A percentile compares a stretch with the other conserved stretches of the same genome.
These are phyloP conservation scores for Drosophila heteroneura DNA, from an alignment of 2,888 invertebrate species.

Conservation along the genomic window DNA sequence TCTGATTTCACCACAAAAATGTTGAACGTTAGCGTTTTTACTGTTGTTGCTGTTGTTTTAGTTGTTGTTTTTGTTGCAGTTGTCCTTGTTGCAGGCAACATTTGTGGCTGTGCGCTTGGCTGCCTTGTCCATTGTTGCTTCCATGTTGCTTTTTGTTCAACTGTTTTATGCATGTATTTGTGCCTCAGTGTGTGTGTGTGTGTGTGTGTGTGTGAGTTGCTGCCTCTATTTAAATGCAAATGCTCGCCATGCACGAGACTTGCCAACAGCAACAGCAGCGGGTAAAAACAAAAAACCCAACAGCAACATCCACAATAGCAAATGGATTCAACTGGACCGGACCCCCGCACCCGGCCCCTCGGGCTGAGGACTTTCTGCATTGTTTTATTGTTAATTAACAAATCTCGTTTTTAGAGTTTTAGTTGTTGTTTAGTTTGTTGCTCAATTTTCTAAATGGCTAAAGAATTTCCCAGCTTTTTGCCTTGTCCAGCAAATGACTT, in stretches of 20 bases:
- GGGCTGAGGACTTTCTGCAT: slow-evolving; percentile 26
- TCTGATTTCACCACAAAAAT: slow-evolving; percentile 79
- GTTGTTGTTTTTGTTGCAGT: slow-evolving; percentile 36
- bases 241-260: slow-evolving; percentile 43
- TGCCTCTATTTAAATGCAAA: slow-evolving; percentile 79
- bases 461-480: slow-evolving; percentile 42
- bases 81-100: slow-evolving; percentile 69
- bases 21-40: slow-evolving; percentile 44
- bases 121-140: slow-evolving; percentile 73
- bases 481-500: slow-evolving; percentile 25
- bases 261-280: slow-evolving; percentile 19
- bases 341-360: background rate
- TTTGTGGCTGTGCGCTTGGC: slow-evolving; percentile 74
- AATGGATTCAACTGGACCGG: slow-evolving; percentile 22
- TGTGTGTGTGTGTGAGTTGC: slow-evolving; percentile 34
- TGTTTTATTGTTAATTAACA: slow-evolving; percentile 79
- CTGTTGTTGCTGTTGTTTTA: slow-evolving; percentile 11
- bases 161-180: slow-evolving; percentile 40
- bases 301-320: slow-evolving; percentile 27
- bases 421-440: slow-evolving; percentile 37
- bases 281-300: slow-evolving; percentile 3
- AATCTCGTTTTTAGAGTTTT: slow-evolving; percentile 67
- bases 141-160: slow-evolving; percentile 63
- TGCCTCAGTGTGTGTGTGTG: background rate
- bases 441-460: slow-evolving; percentile 60